phyloP scores from a whole-genome alignment of 2,888 invertebrate genomes.

The Cotesia congregata region DNA sequence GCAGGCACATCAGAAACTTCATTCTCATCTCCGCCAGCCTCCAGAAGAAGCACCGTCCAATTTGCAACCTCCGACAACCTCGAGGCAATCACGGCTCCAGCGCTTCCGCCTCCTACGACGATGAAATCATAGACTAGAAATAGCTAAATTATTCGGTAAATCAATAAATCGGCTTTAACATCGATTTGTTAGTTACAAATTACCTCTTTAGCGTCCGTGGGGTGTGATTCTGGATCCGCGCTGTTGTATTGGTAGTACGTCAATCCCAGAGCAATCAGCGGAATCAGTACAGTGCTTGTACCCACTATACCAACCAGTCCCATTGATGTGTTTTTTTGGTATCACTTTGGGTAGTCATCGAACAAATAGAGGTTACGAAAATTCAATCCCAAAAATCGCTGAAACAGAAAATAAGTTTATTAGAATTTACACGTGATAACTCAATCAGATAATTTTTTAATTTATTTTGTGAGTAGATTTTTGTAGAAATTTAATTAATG shows the following conservation, averaged over 20 bases:
- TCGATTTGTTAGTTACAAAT: slow-evolving; percentile 62
- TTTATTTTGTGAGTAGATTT: no score
- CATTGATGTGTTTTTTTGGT: slow-evolving; percentile 59
- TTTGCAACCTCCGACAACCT: slow-evolving; percentile 84
- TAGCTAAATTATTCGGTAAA: slow-evolving; percentile 72
- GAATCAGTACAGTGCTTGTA: slow-evolving; percentile 79
- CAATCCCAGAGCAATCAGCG: slow-evolving; percentile 85
- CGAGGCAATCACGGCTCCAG: slow-evolving; percentile 90
- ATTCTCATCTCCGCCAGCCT: slow-evolving; percentile 90
- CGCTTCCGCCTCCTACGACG: slow-evolving; percentile 89
- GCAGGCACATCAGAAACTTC: slow-evolving; percentile 91
- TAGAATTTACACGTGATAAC: no score
- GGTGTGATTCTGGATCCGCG: slow-evolving; percentile 86
- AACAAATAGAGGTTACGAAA: neutral
- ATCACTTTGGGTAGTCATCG: slow-evolving; percentile 38
- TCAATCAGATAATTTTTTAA: no score
- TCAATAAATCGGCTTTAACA: neutral
- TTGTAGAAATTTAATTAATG: no score
- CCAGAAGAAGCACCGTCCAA: slow-evolving; percentile 87
- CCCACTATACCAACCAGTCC: slow-evolving; percentile 69
- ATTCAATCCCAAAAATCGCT: neutral
- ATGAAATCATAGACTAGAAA: slow-evolving; percentile 87
- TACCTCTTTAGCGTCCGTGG: slow-evolving; percentile 80
- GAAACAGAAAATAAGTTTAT: no score
- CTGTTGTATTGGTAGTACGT: slow-evolving; percentile 85